Conservation (phyloP, 2,113 vertebrate genomes). For the Eublepharis macularius region DNA sequence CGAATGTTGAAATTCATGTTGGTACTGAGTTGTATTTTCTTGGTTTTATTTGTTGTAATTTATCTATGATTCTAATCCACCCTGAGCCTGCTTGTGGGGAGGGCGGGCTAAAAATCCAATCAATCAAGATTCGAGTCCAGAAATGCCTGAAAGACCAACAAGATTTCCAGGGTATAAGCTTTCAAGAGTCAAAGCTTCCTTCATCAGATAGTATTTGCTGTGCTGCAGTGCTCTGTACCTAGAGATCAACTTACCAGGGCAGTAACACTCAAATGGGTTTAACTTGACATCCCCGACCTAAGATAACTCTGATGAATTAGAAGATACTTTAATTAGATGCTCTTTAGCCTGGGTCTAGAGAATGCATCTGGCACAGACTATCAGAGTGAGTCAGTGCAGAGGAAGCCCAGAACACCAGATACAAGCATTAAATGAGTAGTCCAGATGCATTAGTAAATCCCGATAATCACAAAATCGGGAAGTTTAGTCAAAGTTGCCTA, state of each 20-base stretch:
- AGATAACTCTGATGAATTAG: background rate
- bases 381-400: background rate
- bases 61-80: no score
- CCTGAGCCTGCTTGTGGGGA: no score
- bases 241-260: background rate
- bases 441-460: constrained; percentile 1
- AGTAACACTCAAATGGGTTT: background rate
- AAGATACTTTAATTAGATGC: background rate
- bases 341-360: background rate
- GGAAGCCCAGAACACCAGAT: background rate
- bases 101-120: no score
- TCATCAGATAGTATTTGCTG: no score
- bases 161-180: no score
- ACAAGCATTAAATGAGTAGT: background rate
- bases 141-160: no score
- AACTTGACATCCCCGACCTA: no score
- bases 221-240: background rate
- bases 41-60: no score
- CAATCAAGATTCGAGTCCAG: no score
- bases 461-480: background rate
- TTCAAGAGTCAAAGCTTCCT: no score
- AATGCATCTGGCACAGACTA: background rate
- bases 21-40: no score
- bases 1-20: no score
- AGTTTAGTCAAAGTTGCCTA: background rate